Evolutionary conservation across 1,140 invertebrate species (phyloP), one percentile per base, ranked within the genome.

Genomic region (Zaprionus capensis): DNA sequence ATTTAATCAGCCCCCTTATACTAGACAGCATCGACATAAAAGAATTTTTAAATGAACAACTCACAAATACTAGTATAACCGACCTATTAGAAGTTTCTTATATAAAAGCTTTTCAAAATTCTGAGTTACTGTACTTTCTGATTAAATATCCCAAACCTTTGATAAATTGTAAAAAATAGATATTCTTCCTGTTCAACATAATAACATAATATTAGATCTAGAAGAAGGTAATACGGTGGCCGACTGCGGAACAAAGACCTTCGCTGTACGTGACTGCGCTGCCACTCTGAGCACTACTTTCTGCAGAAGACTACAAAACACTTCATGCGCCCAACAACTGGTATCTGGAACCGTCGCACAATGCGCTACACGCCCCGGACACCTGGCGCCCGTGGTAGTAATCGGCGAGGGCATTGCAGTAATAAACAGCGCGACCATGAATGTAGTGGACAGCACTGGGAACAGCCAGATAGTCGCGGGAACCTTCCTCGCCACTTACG

Each of bases 191-290:
- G 38, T 71, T 34, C 41, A 71, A 5, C 62, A 58, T 59, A 73
- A 73, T 44, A 56, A 63, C 14, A 56, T 38, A 71, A 56, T 71
- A 71, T 44, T 28, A 51, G 57, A 67, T 44, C 20, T 67, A 57
- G 53, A 57, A 28, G 38, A 57, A 22, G 31, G 24, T 44, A 57
- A 15, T 51, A 55, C 14, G 31, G 31, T 62, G 31, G 58, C 68
- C 58, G 68, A 70, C 20, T 70, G 15, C 31, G 34, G 26, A 44
- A 11, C 46, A 34, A 53, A 51, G 24, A 70, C 68, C 26, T 62
- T 62, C n/a, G 57, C 68, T n/a, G 58, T 70, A 5, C 12, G 31
- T 2, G 24, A 22, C 22, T 22, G 22, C 22, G 22, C 1, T 22
- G 2, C 22, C 22, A 22, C 1, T 22, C 1, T 22, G 22, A 22